Evolutionary conservation across 1,140 invertebrate genomes (phyloP), one percentile per base, ranked within the genome.

Genomic region (Drosophila ananassae): DNA sequence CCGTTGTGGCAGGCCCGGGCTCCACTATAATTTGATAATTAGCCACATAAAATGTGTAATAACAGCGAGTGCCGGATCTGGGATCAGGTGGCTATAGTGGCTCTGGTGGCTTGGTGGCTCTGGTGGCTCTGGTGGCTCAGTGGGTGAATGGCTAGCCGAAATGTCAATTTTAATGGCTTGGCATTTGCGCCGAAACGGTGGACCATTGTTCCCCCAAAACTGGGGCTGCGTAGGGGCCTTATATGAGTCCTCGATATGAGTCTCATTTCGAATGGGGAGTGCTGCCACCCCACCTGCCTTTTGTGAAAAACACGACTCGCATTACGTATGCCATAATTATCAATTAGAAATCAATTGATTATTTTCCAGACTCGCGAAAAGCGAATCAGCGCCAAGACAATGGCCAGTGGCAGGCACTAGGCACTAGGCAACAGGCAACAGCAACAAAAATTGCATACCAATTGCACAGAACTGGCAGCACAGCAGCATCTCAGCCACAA

Each of bases 301-400:
- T 41, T 44, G 21, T 58, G 2, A 17, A 6, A 44, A 50, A 22
- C 51, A 73, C 71, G 72, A 56, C 21, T 37, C 17, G 34, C 69
- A 73, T 74, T 74, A 64, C 72, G 53, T 75, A 68, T 84, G 83
- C 72, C 64, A 85, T 85, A 90, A 85, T 90, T 85, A 90, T 90
- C 80, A 85, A 85, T 77, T 90, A 82, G 81, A 72, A 85, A 85
- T 85, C 85, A 85, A 90, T 87, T 84, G 81, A 84, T 84, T 85
- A 68, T 68, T 81, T 73, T 85, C 67, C 61, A 57, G 53, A 24
- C 41, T 63, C 32, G 60, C 50, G 79, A 51, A 68, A 57, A 73
- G 13, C 53, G 46, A 64, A 12, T 32, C 24, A 47, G 21, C 28
- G 21, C 28, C 17, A 52, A 73, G 46, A 74, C 72, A 74, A 76